These are phyloP conservation scores for Nymphalis polychloros DNA, from an alignment of 2,888 invertebrate genomes.

Conservation along the genomic window DNA sequence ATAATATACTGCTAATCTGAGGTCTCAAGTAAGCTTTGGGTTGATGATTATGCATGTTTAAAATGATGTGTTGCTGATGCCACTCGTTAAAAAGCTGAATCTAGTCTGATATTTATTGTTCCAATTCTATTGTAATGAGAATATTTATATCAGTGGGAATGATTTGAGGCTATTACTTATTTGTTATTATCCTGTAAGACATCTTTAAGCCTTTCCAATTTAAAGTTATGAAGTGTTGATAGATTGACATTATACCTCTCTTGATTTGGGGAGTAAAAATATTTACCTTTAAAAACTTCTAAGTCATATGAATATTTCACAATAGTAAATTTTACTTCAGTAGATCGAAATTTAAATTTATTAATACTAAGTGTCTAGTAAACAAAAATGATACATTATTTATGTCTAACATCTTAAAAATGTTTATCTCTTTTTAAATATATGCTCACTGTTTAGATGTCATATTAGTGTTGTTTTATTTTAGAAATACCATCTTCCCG, in stretches of 20 bases:
- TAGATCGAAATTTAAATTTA: not conserved
- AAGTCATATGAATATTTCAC: not conserved
- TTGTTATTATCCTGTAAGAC: slow-evolving; percentile 24
- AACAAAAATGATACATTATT: not conserved
- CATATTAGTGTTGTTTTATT: slow-evolving; percentile 27
- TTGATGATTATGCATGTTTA: slow-evolving; percentile 15
- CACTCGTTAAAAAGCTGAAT: slow-evolving; percentile 37
- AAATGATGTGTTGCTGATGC: slow-evolving; percentile 15
- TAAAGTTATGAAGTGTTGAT: not conserved
- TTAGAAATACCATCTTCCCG: no score
- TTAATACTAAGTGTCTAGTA: not conserved
- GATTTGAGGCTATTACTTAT: slow-evolving; percentile 43
- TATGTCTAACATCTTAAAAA: slow-evolving; percentile 20
- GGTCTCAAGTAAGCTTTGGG: slow-evolving; percentile 7
- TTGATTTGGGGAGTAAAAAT: not conserved
- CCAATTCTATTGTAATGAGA: slow-evolving; percentile 34
- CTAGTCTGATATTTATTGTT: slow-evolving; percentile 52
- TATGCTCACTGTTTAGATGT: slow-evolving; percentile 70
- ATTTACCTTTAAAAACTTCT: not conserved
- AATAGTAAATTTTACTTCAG: slow-evolving; percentile 1
- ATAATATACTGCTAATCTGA: not conserved
- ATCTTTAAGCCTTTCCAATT: no score
- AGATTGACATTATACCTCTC: slow-evolving; percentile 4
- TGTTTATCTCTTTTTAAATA: slow-evolving; percentile 47
- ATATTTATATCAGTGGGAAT: slow-evolving; percentile 16